phyloP scores from a whole-genome alignment of 2,113 vertebrate genomes.

The Eclectus roratus region DNA sequence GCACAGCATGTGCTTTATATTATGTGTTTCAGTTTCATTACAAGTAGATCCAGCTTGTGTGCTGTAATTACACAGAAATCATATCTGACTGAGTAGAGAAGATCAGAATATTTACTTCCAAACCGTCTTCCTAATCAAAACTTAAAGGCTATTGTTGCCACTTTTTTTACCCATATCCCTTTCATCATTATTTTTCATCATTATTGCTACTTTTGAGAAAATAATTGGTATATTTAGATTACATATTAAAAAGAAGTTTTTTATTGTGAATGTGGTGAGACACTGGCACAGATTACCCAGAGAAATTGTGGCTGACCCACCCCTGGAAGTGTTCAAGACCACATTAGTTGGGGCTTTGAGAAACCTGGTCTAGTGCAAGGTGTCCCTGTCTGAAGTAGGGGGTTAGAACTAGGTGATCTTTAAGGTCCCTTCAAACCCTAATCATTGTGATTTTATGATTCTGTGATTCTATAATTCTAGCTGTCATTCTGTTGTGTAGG shows the following conservation, averaged over 20 bases:
- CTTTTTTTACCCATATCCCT: not conserved
- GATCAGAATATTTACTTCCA: not conserved
- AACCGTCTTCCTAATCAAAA: not conserved
- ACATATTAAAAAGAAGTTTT: not conserved
- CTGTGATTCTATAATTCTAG: not conserved
- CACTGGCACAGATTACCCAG: not conserved
- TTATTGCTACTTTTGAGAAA: not conserved
- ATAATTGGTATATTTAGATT: not conserved
- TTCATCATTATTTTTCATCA: not conserved
- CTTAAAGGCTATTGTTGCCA: not conserved
- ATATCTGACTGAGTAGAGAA: not conserved
- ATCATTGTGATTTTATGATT: not conserved
- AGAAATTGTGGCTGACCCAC: not conserved
- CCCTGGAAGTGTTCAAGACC: not conserved
- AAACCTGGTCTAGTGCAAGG: not conserved
- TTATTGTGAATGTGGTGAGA: not conserved
- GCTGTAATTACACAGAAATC: not conserved
- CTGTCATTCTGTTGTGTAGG: accelerated
- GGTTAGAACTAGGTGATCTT: not conserved
- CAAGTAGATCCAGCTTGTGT: not conserved
- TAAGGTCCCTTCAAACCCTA: not conserved
- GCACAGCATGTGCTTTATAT: not conserved
- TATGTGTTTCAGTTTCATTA: not conserved
- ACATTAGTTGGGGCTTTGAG: not conserved
- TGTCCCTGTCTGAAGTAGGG: not conserved